Percentiles rank a stretch among this genome's conserved stretches.
Conservation (phyloP, 1,140 invertebrate species). For the Carposina sasakii region DNA sequence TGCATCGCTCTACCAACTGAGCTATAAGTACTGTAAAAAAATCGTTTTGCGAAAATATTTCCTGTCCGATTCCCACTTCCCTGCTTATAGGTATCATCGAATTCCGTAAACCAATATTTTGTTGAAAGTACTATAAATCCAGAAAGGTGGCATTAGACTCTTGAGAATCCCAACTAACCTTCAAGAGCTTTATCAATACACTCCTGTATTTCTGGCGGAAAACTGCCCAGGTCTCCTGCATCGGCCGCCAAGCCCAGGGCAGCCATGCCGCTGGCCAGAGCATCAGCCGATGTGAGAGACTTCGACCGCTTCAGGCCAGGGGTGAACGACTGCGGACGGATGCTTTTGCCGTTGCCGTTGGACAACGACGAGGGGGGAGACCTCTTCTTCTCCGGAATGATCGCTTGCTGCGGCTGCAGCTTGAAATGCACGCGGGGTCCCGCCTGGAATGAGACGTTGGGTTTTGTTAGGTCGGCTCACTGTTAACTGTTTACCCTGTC, state of each 20-base stretch:
- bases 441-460: constrained; percentile 27
- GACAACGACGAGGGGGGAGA: constrained; percentile 54
- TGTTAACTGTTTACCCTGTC: too few species aligned
- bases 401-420: constrained; percentile 59
- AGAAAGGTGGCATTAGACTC: too few species aligned
- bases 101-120: too few species aligned
- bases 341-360: constrained; percentile 57
- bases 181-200: constrained; percentile 81
- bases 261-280: constrained; percentile 76
- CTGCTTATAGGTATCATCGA: too few species aligned
- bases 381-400: constrained; percentile 63
- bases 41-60: too few species aligned
- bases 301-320: constrained; percentile 85
- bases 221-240: constrained; percentile 81
- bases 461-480: neutral
- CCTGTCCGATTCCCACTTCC: too few species aligned
- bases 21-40: too few species aligned
- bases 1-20: too few species aligned
- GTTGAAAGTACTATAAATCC: too few species aligned
- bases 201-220: constrained; percentile 80
- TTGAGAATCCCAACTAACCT: too few species aligned
- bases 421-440: constrained; percentile 74
- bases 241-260: constrained; percentile 75
- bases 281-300: constrained; percentile 82
- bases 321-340: constrained; percentile 55